phyloP scores from a whole-genome alignment of 2,797 vertebrate genomes.

The Premnoplex brunnescens region DNA sequence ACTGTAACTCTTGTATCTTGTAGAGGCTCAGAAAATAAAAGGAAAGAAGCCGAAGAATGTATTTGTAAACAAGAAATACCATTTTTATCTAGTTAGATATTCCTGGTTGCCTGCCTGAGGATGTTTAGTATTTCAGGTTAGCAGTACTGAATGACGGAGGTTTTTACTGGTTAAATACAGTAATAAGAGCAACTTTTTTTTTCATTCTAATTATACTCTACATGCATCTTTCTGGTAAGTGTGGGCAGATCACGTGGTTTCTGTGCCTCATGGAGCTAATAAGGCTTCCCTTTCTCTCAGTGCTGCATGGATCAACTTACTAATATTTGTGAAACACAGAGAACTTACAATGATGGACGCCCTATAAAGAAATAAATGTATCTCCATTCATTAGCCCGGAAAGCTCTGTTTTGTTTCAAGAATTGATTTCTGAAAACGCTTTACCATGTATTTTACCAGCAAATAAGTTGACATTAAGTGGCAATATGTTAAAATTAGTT shows the following conservation, averaged over 20 bases:
- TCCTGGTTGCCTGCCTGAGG: background rate
- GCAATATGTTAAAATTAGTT: conserved; percentile 70
- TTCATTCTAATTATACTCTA: background rate
- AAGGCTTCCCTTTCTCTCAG: background rate
- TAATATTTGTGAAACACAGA: background rate
- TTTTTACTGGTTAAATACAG: background rate
- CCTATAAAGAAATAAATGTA: conserved; percentile 47
- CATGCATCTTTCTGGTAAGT: background rate
- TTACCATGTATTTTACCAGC: conserved; percentile 54
- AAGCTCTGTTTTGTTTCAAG: conserved; percentile 58
- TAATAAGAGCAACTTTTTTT: background rate
- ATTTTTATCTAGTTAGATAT: background rate
- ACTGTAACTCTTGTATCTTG: background rate
- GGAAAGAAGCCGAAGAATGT: background rate
- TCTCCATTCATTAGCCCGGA: conserved; percentile 55
- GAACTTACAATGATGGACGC: conserved; percentile 15
- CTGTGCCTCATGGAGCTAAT: background rate
- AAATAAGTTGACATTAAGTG: conserved; percentile 63
- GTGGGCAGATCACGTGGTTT: background rate
- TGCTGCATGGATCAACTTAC: background rate
- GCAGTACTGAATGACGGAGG: background rate
- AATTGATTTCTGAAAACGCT: conserved; percentile 57
- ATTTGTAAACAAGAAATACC: background rate
- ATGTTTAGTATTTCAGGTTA: background rate
- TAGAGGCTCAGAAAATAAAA: background rate